Evolutionary conservation across 2,113 vertebrate genomes (phyloP), one percentile per base, ranked within the genome.

Genomic region (Carollia perspicillata): DNA sequence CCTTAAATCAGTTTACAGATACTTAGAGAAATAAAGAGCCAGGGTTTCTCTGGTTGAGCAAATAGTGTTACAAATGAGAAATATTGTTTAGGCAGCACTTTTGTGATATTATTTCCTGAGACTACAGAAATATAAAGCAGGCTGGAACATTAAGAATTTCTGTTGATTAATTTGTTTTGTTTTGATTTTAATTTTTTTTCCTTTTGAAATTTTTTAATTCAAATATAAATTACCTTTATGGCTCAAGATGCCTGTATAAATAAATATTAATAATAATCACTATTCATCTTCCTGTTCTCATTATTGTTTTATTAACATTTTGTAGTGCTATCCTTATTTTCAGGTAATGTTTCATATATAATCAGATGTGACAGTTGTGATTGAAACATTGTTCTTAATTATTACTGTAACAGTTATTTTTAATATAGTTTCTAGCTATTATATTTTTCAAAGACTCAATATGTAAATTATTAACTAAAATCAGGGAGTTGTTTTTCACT

Each of bases 401-500:
- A 71, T 84, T 85, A 28, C 2, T 92, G 1, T 37, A 71, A 79
- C 9, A 79, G 2, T 51, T 30, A 53, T 35, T 66, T 84, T 33
- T 10, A 83, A 83, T 71, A 58, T 72, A 49, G 33, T 80, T 90
- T 80, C 55, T 37, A 5, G 18, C n/a, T 49, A 89, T 23, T 68
- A 33, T 35, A 71, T 65, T 60, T 89, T 77, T 55, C 47, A 89
- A 91, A 91, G 33, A 37, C 6, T 88, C 51, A 47, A 47, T 4
- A 55, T 49, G 4, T 58, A 98, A 97, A 97, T 90, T 96, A 95
- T 44, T 78, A 92, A 87, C 84, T 95, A 90, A 84, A 95, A 80
- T 35, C 87, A 95, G 88, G 91, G 65, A 77, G 26, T 71, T 94
- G 20, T 1, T 94, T 90, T 1, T 94, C 92, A 95, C 51, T 95